A percentile compares a stretch with the other conserved stretches of the same genome.
These are phyloP conservation scores for Danio albolineatus DNA, from an alignment of 2,797 vertebrate genomes.

Conservation along the genomic window DNA sequence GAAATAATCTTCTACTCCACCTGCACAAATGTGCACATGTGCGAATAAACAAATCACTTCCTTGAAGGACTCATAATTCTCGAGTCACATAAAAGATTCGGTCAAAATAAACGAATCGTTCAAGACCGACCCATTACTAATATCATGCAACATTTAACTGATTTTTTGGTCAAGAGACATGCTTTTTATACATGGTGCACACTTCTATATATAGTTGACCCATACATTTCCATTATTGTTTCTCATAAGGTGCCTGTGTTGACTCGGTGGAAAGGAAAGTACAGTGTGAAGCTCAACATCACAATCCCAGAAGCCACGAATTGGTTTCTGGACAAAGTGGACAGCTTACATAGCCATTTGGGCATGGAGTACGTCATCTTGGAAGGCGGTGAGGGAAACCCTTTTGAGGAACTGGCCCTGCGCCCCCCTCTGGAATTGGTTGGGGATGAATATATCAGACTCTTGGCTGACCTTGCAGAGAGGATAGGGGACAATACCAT, in stretches of 20 bases:
- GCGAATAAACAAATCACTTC: too few species aligned
- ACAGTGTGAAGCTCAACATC: constrained; percentile 87
- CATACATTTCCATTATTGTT: too few species aligned
- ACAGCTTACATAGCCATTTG: constrained; percentile 74
- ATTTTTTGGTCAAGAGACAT: too few species aligned
- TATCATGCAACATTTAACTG: too few species aligned
- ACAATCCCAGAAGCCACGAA: constrained; percentile 79
- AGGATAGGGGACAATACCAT: constrained; percentile 81
- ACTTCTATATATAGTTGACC: too few species aligned
- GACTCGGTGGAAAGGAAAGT: constrained; percentile 85
- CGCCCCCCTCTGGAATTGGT: constrained; percentile 69
- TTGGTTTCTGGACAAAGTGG: constrained; percentile 87
- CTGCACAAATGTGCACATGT: too few species aligned
- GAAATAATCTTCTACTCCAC: too few species aligned
- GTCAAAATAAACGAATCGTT: too few species aligned
- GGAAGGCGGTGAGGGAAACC: constrained; percentile 84
- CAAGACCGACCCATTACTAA: too few species aligned
- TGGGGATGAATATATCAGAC: constrained; percentile 80
- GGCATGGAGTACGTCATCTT: constrained; percentile 82
- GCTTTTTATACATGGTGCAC: too few species aligned
- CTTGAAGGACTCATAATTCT: too few species aligned
- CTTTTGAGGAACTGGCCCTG: constrained; percentile 79
- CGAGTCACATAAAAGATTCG: too few species aligned
- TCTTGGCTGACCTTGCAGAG: constrained; percentile 77
- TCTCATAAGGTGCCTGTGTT: constrained; percentile 82